phyloP scores from a whole-genome alignment of 2,888 invertebrate genomes.

The Corbicula japonica region DNA sequence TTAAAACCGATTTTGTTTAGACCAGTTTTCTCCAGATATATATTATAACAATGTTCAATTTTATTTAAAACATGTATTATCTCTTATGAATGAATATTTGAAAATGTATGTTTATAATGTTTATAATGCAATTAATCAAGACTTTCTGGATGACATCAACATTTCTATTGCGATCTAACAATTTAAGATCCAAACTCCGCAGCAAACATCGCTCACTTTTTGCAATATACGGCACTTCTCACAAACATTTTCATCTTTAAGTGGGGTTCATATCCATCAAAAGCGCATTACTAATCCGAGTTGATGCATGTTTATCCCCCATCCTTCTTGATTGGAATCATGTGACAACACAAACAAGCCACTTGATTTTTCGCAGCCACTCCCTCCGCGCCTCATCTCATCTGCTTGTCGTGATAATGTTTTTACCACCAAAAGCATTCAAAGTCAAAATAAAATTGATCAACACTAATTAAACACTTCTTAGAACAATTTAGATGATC shows the following conservation, averaged over 20 bases:
- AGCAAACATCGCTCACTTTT: neutral
- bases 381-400: too few species aligned
- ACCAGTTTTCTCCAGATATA: too few species aligned
- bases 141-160: neutral
- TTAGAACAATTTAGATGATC: too few species aligned
- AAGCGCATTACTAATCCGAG: conserved; percentile 24
- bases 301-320: conserved; percentile 26
- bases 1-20: too few species aligned
- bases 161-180: neutral
- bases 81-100: too few species aligned
- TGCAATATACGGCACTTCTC: neutral
- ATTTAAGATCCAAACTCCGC: neutral
- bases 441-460: too few species aligned
- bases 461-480: too few species aligned
- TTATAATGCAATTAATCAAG: conserved; percentile 5
- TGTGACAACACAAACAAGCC: conserved; percentile 13
- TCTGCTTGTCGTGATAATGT: too few species aligned
- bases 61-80: too few species aligned
- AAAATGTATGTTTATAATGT: too few species aligned
- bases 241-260: conserved; percentile 10
- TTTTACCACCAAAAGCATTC: too few species aligned
- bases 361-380: conserved; percentile 1
- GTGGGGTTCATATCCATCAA: conserved; percentile 18
- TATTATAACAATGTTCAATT: too few species aligned
- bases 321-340: conserved; percentile 2